phyloP scores from a whole-genome alignment of 1,140 invertebrate species.

The Delia radicum region DNA sequence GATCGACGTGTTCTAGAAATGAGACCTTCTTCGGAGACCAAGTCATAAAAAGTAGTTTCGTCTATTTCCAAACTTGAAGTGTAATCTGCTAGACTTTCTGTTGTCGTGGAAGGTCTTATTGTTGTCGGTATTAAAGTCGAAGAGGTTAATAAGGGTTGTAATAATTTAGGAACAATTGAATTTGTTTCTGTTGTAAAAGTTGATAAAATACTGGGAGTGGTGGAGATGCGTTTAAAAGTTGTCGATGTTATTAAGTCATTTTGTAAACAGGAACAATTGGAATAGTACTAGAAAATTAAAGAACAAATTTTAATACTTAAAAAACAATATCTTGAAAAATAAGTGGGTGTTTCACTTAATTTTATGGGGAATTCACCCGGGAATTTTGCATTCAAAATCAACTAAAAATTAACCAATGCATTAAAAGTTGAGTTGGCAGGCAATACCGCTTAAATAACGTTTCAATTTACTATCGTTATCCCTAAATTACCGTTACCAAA shows the following conservation, averaged over 20 bases:
- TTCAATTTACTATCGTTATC: too few species aligned
- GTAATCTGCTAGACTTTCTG: not conserved
- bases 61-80: not conserved
- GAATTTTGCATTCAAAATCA: too few species aligned
- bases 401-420: too few species aligned
- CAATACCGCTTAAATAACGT: too few species aligned
- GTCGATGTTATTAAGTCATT: not conserved
- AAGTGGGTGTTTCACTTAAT: too few species aligned
- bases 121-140: not conserved
- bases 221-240: not conserved
- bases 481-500: too few species aligned
- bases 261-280: conserved; percentile 30
- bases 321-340: not conserved
- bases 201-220: not conserved
- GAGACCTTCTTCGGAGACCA: not conserved
- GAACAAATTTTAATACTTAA: not conserved
- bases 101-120: not conserved
- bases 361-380: too few species aligned
- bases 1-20: conserved; percentile 30
- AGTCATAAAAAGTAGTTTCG: not conserved
- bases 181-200: not conserved
- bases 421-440: too few species aligned
- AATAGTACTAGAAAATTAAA: conserved; percentile 20
- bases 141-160: not conserved
- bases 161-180: not conserved